Evolutionary conservation across 2,113 vertebrate species (phyloP).

Genomic region (Oceanodroma tethys): DNA sequence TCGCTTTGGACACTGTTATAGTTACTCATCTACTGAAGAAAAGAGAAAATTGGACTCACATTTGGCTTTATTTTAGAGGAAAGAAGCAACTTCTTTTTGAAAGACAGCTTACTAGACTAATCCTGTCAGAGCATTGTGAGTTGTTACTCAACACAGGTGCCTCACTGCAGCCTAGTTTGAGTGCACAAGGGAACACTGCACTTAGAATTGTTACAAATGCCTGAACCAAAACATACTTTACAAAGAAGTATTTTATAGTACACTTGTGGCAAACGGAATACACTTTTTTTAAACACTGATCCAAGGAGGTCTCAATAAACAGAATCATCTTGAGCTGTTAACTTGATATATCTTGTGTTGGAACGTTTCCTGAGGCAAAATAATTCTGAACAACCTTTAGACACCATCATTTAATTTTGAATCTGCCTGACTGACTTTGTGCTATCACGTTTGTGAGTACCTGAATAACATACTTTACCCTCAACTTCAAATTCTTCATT

Average conservation of each 20-base stretch:
- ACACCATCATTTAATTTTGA: neutral
- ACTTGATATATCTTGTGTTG: neutral
- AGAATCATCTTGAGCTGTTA: neutral
- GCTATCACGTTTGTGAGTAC: neutral
- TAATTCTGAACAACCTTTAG: neutral
- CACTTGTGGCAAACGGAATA: neutral
- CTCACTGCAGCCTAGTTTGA: neutral
- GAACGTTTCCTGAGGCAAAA: neutral
- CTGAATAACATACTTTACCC: neutral
- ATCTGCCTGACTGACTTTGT: neutral
- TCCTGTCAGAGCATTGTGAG: neutral
- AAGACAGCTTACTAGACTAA: neutral
- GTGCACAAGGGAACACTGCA: neutral
- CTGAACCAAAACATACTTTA: neutral
- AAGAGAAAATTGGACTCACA: neutral
- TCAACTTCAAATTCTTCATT: neutral
- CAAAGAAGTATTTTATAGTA: neutral
- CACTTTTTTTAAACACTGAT: neutral
- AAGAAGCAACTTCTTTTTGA: neutral
- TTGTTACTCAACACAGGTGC: neutral
- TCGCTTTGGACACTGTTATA: neutral
- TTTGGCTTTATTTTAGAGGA: neutral
- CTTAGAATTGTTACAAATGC: neutral
- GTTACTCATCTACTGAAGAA: neutral
- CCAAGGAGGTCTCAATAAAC: neutral